Percentiles rank a stretch among this genome's conserved stretches.
These are phyloP conservation scores for Cryptoprocta ferox DNA, from an alignment of 2,797 vertebrate species.

Conservation along the genomic window DNA sequence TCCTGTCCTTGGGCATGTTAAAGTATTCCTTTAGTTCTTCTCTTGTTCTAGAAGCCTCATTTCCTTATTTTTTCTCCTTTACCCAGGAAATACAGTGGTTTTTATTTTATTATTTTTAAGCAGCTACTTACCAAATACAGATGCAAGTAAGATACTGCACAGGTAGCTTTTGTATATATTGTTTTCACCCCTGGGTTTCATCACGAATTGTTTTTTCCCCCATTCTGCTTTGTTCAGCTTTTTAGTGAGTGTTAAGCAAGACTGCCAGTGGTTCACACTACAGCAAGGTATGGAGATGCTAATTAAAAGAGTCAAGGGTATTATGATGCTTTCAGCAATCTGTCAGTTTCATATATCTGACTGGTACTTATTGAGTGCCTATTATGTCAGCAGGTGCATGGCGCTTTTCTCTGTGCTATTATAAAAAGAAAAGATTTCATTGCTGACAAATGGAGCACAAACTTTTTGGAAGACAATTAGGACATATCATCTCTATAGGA, in stretches of 20 bases:
- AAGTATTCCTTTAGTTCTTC: background rate
- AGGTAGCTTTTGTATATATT: background rate
- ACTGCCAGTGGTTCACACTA: background rate
- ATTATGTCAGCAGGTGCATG: background rate
- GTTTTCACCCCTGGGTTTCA: background rate
- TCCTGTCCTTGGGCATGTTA: background rate
- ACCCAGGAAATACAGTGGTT: background rate
- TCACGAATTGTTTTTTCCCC: background rate
- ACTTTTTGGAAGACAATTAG: background rate
- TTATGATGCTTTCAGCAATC: background rate
- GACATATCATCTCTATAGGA: background rate
- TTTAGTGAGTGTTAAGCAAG: background rate
- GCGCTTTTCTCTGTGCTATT: background rate
- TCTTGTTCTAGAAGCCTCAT: background rate
- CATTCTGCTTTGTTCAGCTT: background rate
- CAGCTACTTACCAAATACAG: background rate
- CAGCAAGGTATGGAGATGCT: background rate
- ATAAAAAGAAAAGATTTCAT: background rate
- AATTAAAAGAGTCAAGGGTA: background rate
- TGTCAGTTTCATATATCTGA: background rate
- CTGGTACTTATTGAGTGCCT: background rate
- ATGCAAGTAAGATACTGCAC: background rate
- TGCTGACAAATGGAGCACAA: background rate
- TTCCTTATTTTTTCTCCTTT: background rate
- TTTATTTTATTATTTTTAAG: background rate